A percentile compares a stretch with the other conserved stretches of the same genome.
Conservation (phyloP, 2,888 invertebrate species). For the Cantharis flavilabris region DNA sequence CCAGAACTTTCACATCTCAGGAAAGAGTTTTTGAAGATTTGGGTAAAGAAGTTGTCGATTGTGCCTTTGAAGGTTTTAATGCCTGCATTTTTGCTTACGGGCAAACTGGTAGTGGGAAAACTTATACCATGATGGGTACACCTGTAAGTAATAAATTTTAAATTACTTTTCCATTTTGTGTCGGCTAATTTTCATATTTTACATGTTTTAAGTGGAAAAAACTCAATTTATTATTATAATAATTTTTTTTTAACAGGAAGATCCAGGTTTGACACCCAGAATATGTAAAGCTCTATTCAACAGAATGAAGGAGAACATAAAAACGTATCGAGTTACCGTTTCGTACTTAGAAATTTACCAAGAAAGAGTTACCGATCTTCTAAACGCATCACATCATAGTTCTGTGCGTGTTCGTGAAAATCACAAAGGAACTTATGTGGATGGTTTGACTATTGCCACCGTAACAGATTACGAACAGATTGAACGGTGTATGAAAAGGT, state of each 20-base stretch:
- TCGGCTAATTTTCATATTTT: too few species aligned
- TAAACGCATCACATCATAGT: constrained; percentile 55
- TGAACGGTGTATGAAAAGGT: constrained; percentile 64
- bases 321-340: constrained; percentile 85
- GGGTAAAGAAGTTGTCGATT: constrained; percentile 78
- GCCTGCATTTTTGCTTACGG: constrained; percentile 92
- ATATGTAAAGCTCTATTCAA: constrained; percentile 84
- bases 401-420: constrained; percentile 73
- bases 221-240: not conserved
- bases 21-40: constrained; percentile 80
- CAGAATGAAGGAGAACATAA: constrained; percentile 79
- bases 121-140: constrained; percentile 91
- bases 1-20: constrained; percentile 77
- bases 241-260: constrained; percentile 62
- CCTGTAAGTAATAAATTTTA: constrained; percentile 55
- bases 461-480: constrained; percentile 87
- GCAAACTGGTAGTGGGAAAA: constrained; percentile 90
- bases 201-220: too few species aligned
- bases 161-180: too few species aligned
- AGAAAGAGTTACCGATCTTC: constrained; percentile 72
- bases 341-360: constrained; percentile 68
- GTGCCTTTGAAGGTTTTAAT: constrained; percentile 84
- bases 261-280: constrained; percentile 82
- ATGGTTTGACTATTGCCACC: constrained; percentile 82
- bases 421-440: constrained; percentile 81